Evolutionary conservation across 1,140 invertebrate species (phyloP).

Genomic region (Lepidurus apus): DNA sequence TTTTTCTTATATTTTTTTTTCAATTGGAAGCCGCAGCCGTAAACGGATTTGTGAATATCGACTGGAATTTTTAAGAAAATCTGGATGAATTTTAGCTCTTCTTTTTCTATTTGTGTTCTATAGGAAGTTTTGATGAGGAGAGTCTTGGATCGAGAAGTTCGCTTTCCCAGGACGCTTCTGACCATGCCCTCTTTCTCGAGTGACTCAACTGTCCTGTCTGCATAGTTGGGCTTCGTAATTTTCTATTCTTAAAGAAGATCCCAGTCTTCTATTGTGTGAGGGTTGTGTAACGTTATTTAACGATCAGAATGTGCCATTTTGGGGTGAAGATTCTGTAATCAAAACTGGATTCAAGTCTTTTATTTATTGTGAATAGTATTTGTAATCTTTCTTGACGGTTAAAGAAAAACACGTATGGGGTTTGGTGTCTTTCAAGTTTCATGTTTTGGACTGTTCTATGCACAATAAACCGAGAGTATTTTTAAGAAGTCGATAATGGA

Average conservation of each 20-base stretch:
- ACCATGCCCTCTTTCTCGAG: background rate
- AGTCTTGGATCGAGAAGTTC: slow-evolving; percentile 9
- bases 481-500: slow-evolving; percentile 25
- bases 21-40: too few relatives aligned
- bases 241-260: too few relatives aligned
- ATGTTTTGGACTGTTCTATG: slow-evolving; percentile 16
- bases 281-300: too few relatives aligned
- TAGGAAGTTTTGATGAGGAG: background rate
- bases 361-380: background rate
- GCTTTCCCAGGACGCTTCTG: background rate
- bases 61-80: too few relatives aligned
- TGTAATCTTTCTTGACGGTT: too few relatives aligned
- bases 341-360: slow-evolving; percentile 8
- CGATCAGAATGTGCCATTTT: background rate
- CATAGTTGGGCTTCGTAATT: too few relatives aligned
- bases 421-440: background rate
- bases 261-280: too few relatives aligned
- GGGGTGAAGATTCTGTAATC: background rate
- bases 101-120: background rate
- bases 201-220: background rate
- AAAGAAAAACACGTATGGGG: background rate
- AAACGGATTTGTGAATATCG: too few relatives aligned
- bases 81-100: background rate
- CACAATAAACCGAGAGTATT: slow-evolving; percentile 19
- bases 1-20: background rate